Conservation (phyloP, 2,113 vertebrate genomes). For the Pholis gunnellus region DNA sequence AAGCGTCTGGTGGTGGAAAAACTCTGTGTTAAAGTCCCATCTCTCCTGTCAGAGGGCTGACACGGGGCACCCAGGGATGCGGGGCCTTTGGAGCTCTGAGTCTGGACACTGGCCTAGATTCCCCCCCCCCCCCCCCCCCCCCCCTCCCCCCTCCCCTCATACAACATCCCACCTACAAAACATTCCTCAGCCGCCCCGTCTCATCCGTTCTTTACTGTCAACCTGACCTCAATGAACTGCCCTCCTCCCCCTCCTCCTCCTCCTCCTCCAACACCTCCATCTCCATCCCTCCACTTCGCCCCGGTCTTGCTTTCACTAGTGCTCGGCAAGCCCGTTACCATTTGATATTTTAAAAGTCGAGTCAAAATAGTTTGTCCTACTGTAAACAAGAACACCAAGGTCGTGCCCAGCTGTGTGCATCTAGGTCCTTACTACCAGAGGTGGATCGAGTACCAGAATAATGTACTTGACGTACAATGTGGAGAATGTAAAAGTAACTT, state of each 20-base stretch:
- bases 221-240: slow-evolving; percentile 75
- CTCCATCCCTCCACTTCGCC: not conserved
- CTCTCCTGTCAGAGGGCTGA: slow-evolving; percentile 84
- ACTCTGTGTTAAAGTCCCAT: slow-evolving; percentile 81
- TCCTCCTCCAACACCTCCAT: slow-evolving; percentile 9
- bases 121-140: slow-evolving; percentile 29
- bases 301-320: slow-evolving; percentile 28
- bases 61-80: slow-evolving; percentile 80
- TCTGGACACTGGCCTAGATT: slow-evolving; percentile 87
- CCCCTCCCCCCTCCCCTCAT: slow-evolving; percentile 15
- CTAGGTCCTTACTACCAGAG: not conserved
- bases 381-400: not conserved
- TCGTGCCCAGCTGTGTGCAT: not conserved
- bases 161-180: slow-evolving; percentile 78
- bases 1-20: slow-evolving; percentile 77
- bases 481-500: not conserved
- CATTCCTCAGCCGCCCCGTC: slow-evolving; percentile 73
- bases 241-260: slow-evolving; percentile 43
- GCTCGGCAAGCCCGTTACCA: slow-evolving; percentile 1
- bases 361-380: not conserved
- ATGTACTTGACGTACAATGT: not conserved
- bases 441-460: not conserved
- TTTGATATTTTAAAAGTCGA: not conserved
- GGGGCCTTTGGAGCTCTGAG: slow-evolving; percentile 79
- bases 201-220: slow-evolving; percentile 83